Percentiles rank a stretch among this genome's conserved stretches.
These are phyloP conservation scores for Peromyscus maniculatus DNA, from an alignment of 2,113 vertebrate species.

Conservation along the genomic window DNA sequence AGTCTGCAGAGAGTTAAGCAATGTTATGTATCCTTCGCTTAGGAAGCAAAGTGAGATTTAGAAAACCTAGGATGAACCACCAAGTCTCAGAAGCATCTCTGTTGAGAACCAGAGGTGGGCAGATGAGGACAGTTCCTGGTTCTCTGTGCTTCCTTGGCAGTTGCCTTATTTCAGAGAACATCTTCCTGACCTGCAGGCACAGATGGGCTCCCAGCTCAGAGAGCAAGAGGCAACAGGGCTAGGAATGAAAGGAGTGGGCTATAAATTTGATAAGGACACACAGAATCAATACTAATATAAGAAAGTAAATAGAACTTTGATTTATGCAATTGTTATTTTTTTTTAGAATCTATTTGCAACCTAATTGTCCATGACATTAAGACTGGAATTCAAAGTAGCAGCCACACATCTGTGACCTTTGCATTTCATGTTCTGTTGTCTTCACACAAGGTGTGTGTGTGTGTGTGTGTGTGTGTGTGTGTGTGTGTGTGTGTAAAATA, in stretches of 20 bases:
- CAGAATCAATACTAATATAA: conserved; percentile 69
- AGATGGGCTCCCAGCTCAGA: background rate
- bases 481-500: background rate
- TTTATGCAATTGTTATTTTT: conserved; percentile 71
- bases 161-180: background rate
- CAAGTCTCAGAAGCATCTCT: background rate
- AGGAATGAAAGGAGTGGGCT: conserved; percentile 22
- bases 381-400: background rate
- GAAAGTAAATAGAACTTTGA: conserved; percentile 67
- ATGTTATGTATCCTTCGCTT: background rate
- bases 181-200: background rate
- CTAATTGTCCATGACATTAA: background rate
- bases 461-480: no score
- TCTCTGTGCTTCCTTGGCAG: background rate
- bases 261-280: conserved; percentile 48
- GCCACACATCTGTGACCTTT: background rate
- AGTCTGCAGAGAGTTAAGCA: background rate
- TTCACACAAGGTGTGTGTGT: background rate
- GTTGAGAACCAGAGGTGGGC: background rate
- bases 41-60: background rate
- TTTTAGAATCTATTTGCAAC: conserved; percentile 52
- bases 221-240: background rate
- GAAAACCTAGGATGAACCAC: background rate
- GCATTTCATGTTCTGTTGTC: background rate
- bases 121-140: background rate